Percentiles rank a stretch among this genome's conserved stretches.
Evolutionary conservation across 2,113 vertebrate genomes (phyloP).

Genomic region (Coturnix japonica): DNA sequence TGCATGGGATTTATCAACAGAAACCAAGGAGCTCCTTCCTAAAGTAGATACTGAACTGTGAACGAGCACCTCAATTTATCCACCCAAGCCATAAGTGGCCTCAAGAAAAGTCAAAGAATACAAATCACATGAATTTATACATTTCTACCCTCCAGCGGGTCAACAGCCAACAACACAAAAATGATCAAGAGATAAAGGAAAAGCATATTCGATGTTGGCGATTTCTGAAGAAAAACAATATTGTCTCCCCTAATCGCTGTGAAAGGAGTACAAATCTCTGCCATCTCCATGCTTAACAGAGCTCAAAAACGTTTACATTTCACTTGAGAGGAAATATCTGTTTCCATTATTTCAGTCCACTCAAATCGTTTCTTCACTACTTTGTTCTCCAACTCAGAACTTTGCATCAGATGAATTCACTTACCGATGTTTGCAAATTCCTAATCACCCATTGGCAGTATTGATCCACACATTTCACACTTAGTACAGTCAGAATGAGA

Average conservation of each 20-base stretch:
- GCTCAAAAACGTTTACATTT: slow-evolving; percentile 58
- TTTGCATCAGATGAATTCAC: slow-evolving; percentile 6
- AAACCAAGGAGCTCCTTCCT: neutral
- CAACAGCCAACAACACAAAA: neutral
- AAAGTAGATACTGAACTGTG: neutral
- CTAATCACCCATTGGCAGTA: slow-evolving; percentile 55
- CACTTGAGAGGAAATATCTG: slow-evolving; percentile 18
- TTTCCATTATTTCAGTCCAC: slow-evolving; percentile 16
- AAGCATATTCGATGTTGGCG: slow-evolving; percentile 1
- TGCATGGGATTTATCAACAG: neutral
- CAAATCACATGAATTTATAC: neutral
- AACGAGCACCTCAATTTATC: neutral
- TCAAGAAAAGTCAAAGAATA: neutral
- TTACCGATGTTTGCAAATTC: slow-evolving; percentile 11
- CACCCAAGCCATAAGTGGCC: neutral
- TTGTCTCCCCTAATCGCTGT: slow-evolving; percentile 28
- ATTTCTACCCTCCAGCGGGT: slow-evolving; percentile 41
- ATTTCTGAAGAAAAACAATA: slow-evolving; percentile 10
- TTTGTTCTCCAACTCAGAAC: slow-evolving; percentile 1
- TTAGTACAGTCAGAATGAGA: neutral
- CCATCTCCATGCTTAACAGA: slow-evolving; percentile 17
- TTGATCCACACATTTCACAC: slow-evolving; percentile 43
- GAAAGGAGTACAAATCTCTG: slow-evolving; percentile 43
- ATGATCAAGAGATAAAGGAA: slow-evolving; percentile 18
- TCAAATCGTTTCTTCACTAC: slow-evolving; percentile 40